Evolutionary conservation across 2,797 vertebrate species (phyloP), one percentile per base, ranked within the genome.

Genomic region (Molossus molossus): DNA sequence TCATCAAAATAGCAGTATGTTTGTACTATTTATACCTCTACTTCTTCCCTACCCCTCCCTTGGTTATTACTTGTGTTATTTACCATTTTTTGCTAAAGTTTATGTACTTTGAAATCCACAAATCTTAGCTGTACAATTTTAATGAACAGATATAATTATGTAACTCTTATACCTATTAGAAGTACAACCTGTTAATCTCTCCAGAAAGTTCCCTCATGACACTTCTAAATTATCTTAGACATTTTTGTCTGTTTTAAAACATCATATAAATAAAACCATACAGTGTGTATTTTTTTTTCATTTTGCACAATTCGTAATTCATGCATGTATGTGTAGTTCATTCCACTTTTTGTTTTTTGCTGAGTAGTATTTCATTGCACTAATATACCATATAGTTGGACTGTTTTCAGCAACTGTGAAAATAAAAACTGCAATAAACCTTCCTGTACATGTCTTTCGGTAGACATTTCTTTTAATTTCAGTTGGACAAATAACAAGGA

Each of bases 381-480:
- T 1, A 91, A 64, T 77, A 75, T 23, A 69, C 27, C 37, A 48
- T 18, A 79, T 27, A 73, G 33, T 90, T 85, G 88, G 57, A 45
- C 18, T 82, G 0, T 82, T 87, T 96, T 40, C 57, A 95, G 53
- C 67, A 81, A 82, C 70, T 88, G 37, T 50, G 53, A 29, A 70
- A 70, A 45, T 45, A 85, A 94, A 87, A 70, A 18, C 57, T 87
- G 40, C n/a, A 29, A 18, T 88, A 92, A 85, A 85, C 40, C 62
- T 55, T 48, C 20, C 79, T 64, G 13, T 77, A n/a, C 29, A 62
- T 29, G 15, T 62, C 55, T 69, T 85, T 79, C 75, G 48, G 84
- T 50, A 62, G 83, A 60, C 55, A 53, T 84, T 94, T 90, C 33
- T 37, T 90, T 93, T 83, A n/a, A 94, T 92, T 96, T 89, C 60